Evolutionary conservation across 2,888 invertebrate genomes (phyloP).

Genomic region (Eremobia ochroleuca): DNA sequence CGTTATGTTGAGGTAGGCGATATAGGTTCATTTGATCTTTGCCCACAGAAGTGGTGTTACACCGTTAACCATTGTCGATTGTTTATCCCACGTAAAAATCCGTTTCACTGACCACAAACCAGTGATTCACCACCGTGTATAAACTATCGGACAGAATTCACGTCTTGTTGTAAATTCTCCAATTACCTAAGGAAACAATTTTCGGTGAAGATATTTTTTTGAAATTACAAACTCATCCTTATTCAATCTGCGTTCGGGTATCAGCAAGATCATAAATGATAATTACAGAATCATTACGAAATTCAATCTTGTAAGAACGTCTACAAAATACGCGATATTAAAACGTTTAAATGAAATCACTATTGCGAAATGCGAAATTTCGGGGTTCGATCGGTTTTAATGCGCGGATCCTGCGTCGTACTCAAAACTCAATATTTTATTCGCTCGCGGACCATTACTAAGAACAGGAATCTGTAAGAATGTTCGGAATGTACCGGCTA

Average conservation of each 20-base stretch:
- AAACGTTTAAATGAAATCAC: slow-evolving; percentile 56
- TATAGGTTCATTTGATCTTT: slow-evolving; percentile 61
- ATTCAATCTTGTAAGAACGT: slow-evolving; percentile 35
- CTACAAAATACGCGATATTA: slow-evolving; percentile 52
- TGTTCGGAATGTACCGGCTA: slow-evolving; percentile 83
- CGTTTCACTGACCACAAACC: slow-evolving; percentile 45
- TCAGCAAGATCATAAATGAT: slow-evolving; percentile 47
- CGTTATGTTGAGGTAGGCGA: slow-evolving; percentile 68
- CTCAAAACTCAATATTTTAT: slow-evolving; percentile 78
- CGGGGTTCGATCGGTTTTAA: slow-evolving; percentile 47
- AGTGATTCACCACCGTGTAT: slow-evolving; percentile 32
- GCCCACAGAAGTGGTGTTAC: slow-evolving; percentile 46
- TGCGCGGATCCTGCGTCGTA: slow-evolving; percentile 72
- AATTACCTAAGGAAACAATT: slow-evolving; percentile 22
- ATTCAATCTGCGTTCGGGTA: slow-evolving; percentile 33
- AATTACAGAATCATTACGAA: slow-evolving; percentile 44
- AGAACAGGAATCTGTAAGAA: slow-evolving; percentile 82
- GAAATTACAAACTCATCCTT: slow-evolving; percentile 29
- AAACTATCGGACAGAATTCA: slow-evolving; percentile 24
- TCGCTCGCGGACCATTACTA: slow-evolving; percentile 72
- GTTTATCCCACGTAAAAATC: slow-evolving; percentile 33
- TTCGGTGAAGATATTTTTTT: slow-evolving; percentile 31
- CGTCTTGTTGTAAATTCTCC: slow-evolving; percentile 25
- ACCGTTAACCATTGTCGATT: slow-evolving; percentile 67
- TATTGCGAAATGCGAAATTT: slow-evolving; percentile 51